Conservation (phyloP, 2,113 vertebrate genomes). For the Myrmophylax atrothorax region DNA sequence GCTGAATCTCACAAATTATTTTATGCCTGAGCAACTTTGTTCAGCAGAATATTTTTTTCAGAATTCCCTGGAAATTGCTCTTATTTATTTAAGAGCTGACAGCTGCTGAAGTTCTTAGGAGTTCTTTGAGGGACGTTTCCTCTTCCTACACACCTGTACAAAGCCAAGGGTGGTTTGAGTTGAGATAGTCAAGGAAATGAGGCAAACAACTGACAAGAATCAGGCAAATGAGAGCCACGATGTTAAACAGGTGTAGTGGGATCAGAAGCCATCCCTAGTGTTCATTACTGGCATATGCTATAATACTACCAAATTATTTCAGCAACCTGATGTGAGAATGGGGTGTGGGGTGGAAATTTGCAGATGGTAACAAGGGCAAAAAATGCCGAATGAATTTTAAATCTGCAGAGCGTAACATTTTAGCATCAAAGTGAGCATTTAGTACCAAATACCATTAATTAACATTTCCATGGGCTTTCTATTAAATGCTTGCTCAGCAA, state of each 20-base stretch:
- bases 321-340: slow-evolving; percentile 66
- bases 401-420: slow-evolving; percentile 57
- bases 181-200: not conserved
- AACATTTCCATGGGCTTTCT: slow-evolving; percentile 69
- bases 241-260: slow-evolving; percentile 22
- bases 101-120: not conserved
- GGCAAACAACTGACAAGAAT: not conserved
- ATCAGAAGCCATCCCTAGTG: slow-evolving; percentile 31
- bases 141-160: not conserved
- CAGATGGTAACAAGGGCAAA: slow-evolving; percentile 68
- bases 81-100: not conserved
- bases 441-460: slow-evolving; percentile 71
- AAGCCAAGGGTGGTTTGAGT: not conserved
- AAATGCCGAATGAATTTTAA: slow-evolving; percentile 60
- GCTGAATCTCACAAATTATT: not conserved
- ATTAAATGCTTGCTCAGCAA: slow-evolving; percentile 71
- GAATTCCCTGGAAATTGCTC: not conserved
- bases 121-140: not conserved
- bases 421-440: slow-evolving; percentile 71
- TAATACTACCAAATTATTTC: slow-evolving; percentile 50
- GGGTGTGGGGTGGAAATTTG: slow-evolving; percentile 51
- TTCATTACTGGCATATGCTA: slow-evolving; percentile 41
- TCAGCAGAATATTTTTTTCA: not conserved
- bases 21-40: not conserved
- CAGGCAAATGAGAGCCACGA: not conserved